Evolutionary conservation across 2,113 vertebrate genomes (phyloP).

Genomic region (Emydocephalus ijimae): DNA sequence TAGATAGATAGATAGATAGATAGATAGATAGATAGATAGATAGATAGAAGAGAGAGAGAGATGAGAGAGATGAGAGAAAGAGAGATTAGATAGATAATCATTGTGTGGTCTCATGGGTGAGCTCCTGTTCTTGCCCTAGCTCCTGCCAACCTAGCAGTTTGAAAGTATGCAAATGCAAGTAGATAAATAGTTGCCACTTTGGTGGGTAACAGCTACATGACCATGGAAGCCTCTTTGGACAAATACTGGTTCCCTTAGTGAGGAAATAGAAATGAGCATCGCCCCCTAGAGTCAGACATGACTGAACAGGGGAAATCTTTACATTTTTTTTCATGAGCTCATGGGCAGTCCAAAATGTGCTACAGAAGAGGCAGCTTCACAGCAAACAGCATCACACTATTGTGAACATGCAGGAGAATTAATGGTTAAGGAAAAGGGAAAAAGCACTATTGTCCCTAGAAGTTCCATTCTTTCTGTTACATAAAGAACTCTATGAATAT

Average conservation of each 20-base stretch:
- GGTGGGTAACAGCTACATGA: not conserved
- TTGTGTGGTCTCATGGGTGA: not conserved
- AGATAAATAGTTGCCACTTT: not conserved
- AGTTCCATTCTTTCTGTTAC: not conserved
- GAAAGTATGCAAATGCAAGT: not conserved
- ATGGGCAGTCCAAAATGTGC: not conserved
- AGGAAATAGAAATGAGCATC: not conserved
- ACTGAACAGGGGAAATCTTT: not conserved
- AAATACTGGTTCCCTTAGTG: not conserved
- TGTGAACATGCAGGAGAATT: not conserved
- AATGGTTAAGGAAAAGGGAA: not conserved
- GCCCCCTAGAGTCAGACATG: not conserved
- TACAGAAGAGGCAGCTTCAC: not conserved
- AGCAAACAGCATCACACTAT: not conserved
- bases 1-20: no score
- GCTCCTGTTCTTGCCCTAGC: not conserved
- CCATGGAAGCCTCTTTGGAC: not conserved
- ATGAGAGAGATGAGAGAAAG: no score
- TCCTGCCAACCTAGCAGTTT: not conserved
- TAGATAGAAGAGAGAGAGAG: no score
- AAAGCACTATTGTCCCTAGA: not conserved
- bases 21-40: no score
- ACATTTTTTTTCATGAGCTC: not conserved
- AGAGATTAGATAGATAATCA: not conserved
- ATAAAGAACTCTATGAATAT: not conserved